phyloP scores from a whole-genome alignment of 2,888 invertebrate genomes.

The Troides aeacus region DNA sequence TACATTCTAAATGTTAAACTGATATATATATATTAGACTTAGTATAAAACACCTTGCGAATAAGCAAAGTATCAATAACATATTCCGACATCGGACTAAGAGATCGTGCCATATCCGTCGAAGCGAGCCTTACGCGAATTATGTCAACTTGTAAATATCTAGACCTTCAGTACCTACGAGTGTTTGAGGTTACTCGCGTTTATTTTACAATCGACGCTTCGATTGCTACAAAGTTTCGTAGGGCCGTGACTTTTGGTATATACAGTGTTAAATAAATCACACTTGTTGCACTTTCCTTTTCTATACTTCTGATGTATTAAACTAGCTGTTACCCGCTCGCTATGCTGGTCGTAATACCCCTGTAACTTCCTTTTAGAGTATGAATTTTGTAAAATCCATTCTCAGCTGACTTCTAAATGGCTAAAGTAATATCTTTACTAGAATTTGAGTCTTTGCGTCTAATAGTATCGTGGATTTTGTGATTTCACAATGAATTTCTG shows the following conservation, averaged over 20 bases:
- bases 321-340: background rate
- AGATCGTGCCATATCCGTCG: slow-evolving; percentile 35
- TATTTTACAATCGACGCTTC: slow-evolving; percentile 32
- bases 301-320: slow-evolving; percentile 6
- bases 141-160: slow-evolving; percentile 38
- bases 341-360: too few species aligned
- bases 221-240: slow-evolving; percentile 26
- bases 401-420: too few species aligned
- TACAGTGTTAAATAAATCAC: slow-evolving; percentile 1
- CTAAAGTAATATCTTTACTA: too few species aligned
- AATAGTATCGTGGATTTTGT: too few species aligned
- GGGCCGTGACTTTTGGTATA: slow-evolving; percentile 32
- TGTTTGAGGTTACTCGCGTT: slow-evolving; percentile 30
- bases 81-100: slow-evolving; percentile 29
- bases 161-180: slow-evolving; percentile 34
- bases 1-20: background rate
- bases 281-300: slow-evolving; percentile 12
- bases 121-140: slow-evolving; percentile 38
- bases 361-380: too few species aligned
- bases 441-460: too few species aligned
- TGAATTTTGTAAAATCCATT: too few species aligned
- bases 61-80: slow-evolving; percentile 29
- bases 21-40: slow-evolving; percentile 3
- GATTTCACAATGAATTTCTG: too few species aligned
- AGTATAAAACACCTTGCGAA: slow-evolving; percentile 10